Evolutionary conservation across 2,797 vertebrate species (phyloP), one percentile per base, ranked within the genome.

Genomic region (Craterocephalus amniculus): DNA sequence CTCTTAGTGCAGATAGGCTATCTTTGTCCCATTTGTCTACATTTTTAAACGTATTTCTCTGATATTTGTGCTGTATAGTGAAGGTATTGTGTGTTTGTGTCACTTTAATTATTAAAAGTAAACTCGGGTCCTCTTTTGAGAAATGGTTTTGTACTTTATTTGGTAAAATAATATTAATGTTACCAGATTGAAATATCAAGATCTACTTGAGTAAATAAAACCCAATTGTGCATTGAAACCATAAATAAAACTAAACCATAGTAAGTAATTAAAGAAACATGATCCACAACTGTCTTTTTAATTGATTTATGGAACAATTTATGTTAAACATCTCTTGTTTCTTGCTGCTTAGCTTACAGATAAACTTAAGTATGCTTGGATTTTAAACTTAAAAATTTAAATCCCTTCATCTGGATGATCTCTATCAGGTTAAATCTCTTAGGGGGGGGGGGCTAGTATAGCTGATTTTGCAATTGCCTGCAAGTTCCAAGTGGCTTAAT

Each of bases 401-500:
- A 22, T 6, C 32, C 9, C 9, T 34, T 34, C 9, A 63, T 51
- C n/a, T 70, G 4, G 3, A 9, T 60, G 36, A 78, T 52, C 22
- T 6, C 22, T 6, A 9, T 1, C 4, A 7, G 31, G 72, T 79
- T 51, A 67, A 75, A 58, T 74, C 54, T 43, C 64, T 40, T 16
- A 43, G 51, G 10, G 6, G 20, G 27, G 59, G 70, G 63, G 35
- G 6, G 9, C 72, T n/a, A 67, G 22, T n/a, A n/a, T 27, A 12
- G 1, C 43, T 59, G 6, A 3, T 12, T 57, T 80, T 75, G 48
- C 62, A 72, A 79, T 79, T 87, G 72, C 68, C 22, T 70, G 26
- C 54, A 69, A 48, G 74, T 67, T 81, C 51, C 68, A 83, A 81
- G 78, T 83, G 60, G 60, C 69, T 80, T 81, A 88, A 87, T 83